phyloP scores from a whole-genome alignment of 2,888 invertebrate species.

The Pristionchus maxplancki region DNA sequence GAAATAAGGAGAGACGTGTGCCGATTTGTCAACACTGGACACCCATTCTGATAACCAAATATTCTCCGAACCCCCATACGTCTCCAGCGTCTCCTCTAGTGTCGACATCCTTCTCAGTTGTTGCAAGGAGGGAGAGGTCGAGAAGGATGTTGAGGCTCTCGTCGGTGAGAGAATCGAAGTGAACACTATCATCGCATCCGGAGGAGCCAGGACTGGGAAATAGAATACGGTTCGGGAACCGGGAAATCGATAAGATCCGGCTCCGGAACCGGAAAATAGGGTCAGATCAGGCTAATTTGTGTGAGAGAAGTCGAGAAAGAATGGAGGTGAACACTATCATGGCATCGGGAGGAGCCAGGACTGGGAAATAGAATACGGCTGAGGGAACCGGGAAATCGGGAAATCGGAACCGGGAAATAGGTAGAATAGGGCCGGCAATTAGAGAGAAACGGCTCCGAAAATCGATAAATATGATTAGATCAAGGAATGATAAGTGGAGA shows the following conservation, averaged over 20 bases:
- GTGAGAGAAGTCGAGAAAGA: slow-evolving; percentile 2
- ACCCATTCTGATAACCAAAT: too few relatives aligned
- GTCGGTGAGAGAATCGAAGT: neutral
- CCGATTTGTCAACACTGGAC: too few relatives aligned
- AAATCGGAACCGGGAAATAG: too few relatives aligned
- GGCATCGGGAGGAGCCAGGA: neutral
- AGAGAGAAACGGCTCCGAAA: too few relatives aligned
- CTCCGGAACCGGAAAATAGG: too few relatives aligned
- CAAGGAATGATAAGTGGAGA: slow-evolving; percentile 13
- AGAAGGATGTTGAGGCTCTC: neutral
- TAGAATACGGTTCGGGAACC: too few relatives aligned
- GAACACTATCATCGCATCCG: slow-evolving; percentile 8
- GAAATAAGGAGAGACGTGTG: too few relatives aligned
- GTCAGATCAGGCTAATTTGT: too few relatives aligned
- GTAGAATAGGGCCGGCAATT: too few relatives aligned
- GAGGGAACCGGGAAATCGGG: too few relatives aligned
- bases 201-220: neutral
- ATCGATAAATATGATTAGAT: too few relatives aligned
- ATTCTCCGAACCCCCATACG: neutral
- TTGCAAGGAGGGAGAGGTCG: neutral
- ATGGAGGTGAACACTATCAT: slow-evolving; percentile 39
- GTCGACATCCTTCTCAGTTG: neutral
- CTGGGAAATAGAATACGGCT: neutral
- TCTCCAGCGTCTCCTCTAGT: slow-evolving; percentile 1
- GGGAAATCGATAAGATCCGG: too few relatives aligned